Evolutionary conservation across 2,888 invertebrate species (phyloP).

Genomic region (Schizaphis graminum): DNA sequence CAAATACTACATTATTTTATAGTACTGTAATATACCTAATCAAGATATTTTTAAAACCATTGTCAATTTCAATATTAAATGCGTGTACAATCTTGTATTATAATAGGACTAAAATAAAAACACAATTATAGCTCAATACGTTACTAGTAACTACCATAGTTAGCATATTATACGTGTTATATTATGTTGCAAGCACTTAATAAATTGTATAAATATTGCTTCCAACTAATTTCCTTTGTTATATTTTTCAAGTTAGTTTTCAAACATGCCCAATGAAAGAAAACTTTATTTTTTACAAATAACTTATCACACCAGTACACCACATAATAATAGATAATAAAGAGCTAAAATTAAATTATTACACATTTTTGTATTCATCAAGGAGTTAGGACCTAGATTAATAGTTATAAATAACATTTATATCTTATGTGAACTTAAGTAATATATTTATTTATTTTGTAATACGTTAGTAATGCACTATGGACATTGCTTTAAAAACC

Average conservation of each 20-base stretch:
- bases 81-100: neutral
- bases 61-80: neutral
- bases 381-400: neutral
- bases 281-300: neutral
- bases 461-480: no score
- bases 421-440: neutral
- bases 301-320: neutral
- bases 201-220: neutral
- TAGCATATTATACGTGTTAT: neutral
- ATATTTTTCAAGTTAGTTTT: neutral
- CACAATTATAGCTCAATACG: neutral
- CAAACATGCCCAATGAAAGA: neutral
- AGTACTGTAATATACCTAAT: neutral
- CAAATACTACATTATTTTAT: neutral
- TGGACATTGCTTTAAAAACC: neutral
- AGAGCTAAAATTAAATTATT: neutral
- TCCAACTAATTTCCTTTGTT: neutral
- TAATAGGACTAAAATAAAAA: neutral
- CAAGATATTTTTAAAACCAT: neutral
- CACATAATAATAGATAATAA: neutral
- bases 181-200: neutral
- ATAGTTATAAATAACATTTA: neutral
- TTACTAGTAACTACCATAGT: neutral
- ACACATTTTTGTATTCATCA: neutral
- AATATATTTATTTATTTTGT: no score